Percentiles rank a stretch among this genome's conserved stretches.
Conservation (phyloP, 2,888 invertebrate genomes). For the Xestoiulus laeticollis region DNA sequence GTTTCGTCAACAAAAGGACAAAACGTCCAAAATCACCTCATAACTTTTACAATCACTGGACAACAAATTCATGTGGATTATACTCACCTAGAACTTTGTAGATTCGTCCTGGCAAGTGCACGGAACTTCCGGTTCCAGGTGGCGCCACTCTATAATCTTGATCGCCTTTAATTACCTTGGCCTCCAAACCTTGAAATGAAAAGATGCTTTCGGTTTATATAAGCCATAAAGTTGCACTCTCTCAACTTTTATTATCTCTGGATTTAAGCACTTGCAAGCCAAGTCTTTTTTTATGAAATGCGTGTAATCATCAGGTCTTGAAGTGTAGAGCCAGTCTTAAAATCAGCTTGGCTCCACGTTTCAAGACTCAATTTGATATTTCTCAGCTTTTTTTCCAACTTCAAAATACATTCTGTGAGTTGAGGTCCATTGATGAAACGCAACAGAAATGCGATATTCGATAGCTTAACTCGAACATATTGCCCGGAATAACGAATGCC, state of each 20-base stretch:
- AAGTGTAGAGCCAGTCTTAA: neutral
- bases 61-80: neutral
- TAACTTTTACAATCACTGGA: neutral
- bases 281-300: neutral
- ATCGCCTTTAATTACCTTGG: constrained; percentile 48
- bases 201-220: neutral
- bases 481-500: neutral
- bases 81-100: constrained; percentile 42
- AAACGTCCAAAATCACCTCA: neutral
- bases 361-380: constrained; percentile 28
- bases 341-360: neutral
- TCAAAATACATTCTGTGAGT: neutral
- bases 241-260: constrained; percentile 25
- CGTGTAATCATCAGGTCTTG: neutral
- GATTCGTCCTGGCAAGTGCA: constrained; percentile 38
- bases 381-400: neutral
- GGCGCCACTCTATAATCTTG: constrained; percentile 38
- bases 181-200: constrained; percentile 45
- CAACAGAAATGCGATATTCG: constrained; percentile 35
- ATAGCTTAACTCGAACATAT: constrained; percentile 25
- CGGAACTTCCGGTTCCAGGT: constrained; percentile 28
- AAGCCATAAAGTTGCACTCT: constrained; percentile 31
- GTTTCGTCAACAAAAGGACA: too few relatives aligned
- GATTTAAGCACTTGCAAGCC: neutral
- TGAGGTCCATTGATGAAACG: neutral